Percentiles rank a stretch among this genome's conserved stretches.
These are phyloP conservation scores for Rhinichthys osculus DNA, from an alignment of 2,797 vertebrate species.

Conservation along the genomic window DNA sequence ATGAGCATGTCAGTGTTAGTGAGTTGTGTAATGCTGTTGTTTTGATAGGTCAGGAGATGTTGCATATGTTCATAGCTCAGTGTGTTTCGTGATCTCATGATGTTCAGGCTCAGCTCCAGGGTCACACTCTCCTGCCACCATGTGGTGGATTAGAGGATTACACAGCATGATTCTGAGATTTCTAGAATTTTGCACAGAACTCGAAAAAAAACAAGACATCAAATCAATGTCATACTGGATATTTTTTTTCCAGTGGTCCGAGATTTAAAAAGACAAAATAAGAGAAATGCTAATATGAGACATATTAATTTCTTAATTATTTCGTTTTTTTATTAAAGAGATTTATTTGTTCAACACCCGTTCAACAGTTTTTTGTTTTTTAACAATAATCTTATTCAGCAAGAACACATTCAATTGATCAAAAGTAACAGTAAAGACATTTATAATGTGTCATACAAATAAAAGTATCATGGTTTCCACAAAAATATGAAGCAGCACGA, in stretches of 20 bases:
- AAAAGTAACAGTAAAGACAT: not conserved
- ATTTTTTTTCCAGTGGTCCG: not conserved
- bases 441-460: not conserved
- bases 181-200: not conserved
- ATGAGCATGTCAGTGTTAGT: not conserved
- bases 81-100: not conserved
- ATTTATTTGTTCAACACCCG: not conserved
- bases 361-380: not conserved
- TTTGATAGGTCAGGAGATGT: not conserved
- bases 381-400: not conserved
- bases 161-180: not conserved
- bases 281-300: not conserved
- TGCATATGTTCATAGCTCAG: slow-evolving; percentile 19
- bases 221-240: not conserved
- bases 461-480: not conserved
- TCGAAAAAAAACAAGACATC: not conserved
- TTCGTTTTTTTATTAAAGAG: not conserved
- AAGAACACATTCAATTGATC: not conserved
- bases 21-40: slow-evolving; percentile 7
- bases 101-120: not conserved
- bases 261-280: not conserved
- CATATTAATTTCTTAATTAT: not conserved
- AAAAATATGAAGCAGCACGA: not conserved
- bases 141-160: slow-evolving; percentile 24
- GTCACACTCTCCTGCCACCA: slow-evolving; percentile 39